phyloP scores from a whole-genome alignment of 1,140 invertebrate species.

The Trinorchestia longiramus region DNA sequence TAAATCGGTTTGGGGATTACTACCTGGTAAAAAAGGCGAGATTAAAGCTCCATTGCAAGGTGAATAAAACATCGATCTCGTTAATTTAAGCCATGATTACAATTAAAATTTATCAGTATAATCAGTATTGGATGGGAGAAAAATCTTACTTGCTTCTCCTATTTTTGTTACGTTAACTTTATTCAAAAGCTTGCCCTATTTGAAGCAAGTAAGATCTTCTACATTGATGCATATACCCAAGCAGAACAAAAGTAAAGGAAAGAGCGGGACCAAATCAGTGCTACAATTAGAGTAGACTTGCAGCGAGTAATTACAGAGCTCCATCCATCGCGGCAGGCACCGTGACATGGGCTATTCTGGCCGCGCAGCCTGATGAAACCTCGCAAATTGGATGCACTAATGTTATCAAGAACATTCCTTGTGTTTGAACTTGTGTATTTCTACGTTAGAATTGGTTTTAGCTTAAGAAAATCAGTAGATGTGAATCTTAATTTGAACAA shows the following conservation, averaged over 20 bases:
- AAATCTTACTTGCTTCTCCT: neutral
- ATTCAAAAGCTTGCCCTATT: neutral
- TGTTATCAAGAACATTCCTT: neutral
- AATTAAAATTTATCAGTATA: neutral
- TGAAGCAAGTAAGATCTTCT: neutral
- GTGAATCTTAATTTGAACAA: neutral
- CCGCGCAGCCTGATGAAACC: neutral
- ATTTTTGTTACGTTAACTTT: neutral
- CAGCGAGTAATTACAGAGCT: constrained; percentile 6
- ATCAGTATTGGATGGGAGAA: neutral
- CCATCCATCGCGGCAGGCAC: neutral
- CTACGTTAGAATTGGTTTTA: neutral
- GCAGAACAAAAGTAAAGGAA: neutral
- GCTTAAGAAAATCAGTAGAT: neutral
- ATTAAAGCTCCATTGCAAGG: neutral
- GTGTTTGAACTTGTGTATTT: neutral
- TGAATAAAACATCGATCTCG: no score
- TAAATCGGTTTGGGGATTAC: no score
- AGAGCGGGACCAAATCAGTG: neutral
- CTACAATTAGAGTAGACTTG: neutral
- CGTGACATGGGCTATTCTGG: neutral
- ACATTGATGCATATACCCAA: neutral
- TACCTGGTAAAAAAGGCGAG: neutral
- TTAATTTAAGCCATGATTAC: neutral
- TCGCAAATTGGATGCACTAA: neutral